phyloP scores from a whole-genome alignment of 1,140 invertebrate species.

The Amphibalanus amphitrite region DNA sequence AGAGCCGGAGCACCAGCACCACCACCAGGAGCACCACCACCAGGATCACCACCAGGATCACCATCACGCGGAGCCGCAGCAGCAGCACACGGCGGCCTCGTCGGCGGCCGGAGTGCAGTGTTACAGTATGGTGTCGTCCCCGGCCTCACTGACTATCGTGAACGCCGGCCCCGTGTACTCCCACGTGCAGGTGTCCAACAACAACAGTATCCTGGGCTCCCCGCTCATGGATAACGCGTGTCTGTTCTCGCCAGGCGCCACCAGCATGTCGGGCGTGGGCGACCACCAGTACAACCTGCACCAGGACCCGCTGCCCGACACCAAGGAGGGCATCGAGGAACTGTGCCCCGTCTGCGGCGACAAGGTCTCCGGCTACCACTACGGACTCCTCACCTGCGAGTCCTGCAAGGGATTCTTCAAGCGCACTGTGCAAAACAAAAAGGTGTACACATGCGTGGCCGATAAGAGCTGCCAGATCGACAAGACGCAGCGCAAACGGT shows the following conservation, averaged over 20 bases:
- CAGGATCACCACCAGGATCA: too few species aligned
- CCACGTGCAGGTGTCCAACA: neutral
- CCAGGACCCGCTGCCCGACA: slow-evolving; percentile 45
- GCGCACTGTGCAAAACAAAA: slow-evolving; percentile 98
- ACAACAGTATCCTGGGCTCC: neutral
- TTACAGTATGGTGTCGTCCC: neutral
- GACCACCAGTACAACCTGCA: slow-evolving; percentile 1
- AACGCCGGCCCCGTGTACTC: neutral
- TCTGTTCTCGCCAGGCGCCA: neutral
- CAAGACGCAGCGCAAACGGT: slow-evolving; percentile 92
- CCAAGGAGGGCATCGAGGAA: slow-evolving; percentile 87
- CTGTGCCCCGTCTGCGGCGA: slow-evolving; percentile 97
- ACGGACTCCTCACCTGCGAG: slow-evolving; percentile 96
- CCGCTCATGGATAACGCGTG: neutral
- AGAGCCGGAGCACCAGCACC: too few species aligned
- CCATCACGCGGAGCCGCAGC: too few species aligned
- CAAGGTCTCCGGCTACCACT: slow-evolving; percentile 98
- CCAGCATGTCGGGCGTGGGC: neutral
- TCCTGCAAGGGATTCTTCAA: slow-evolving; percentile 99
- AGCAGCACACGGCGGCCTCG: too few species aligned
- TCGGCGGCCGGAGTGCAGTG: neutral
- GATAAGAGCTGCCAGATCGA: slow-evolving; percentile 98
- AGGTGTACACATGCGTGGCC: slow-evolving; percentile 93
- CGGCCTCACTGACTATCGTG: neutral
- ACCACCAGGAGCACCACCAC: too few species aligned